Percentiles rank a stretch among this genome's conserved stretches.
phyloP scores from a whole-genome alignment of 2,113 vertebrate species.

The cattle (Bos taurus) region ARS-UCD2.0 NC_037343.1:36185501-36186000 shows the following conservation, averaged over 20 bases:
- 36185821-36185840: accelerated
- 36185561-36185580: background rate
- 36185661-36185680: background rate
- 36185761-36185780: background rate
- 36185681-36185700: background rate
- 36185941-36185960: too few relatives aligned
- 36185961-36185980: too few relatives aligned
- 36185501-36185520: background rate
- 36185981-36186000: too few relatives aligned
- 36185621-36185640: background rate
- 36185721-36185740: background rate
- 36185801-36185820: too few relatives aligned
- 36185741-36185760: background rate
- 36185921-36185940: too few relatives aligned
- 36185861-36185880: too few relatives aligned
- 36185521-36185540: background rate
- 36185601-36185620: background rate
- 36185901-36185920: too few relatives aligned
- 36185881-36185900: too few relatives aligned
- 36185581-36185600: background rate
- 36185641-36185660: background rate
- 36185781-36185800: background rate
- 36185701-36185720: background rate
- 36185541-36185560: background rate
- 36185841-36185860: too few relatives aligned